A percentile compares a stretch with the other conserved stretches of the same genome.
phyloP scores from a whole-genome alignment of 2,888 invertebrate genomes.

The Litoditis marina region DNA sequence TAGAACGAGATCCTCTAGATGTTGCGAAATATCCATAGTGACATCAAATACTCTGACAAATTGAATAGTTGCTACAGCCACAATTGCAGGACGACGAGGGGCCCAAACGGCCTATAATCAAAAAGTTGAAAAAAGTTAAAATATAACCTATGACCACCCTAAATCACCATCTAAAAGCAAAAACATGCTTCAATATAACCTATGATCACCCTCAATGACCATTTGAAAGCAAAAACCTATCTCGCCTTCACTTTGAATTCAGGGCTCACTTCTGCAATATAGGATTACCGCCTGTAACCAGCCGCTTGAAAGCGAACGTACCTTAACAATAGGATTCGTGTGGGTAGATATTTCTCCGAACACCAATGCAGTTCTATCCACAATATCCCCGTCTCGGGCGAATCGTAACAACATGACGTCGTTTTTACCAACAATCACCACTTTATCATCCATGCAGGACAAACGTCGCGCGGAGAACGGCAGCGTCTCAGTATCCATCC shows the following conservation, averaged over 20 bases:
- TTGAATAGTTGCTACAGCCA: constrained; percentile 30
- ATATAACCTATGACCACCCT: too few relatives aligned
- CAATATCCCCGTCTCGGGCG: constrained; percentile 28
- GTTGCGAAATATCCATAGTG: constrained; percentile 16
- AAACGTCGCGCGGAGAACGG: constrained; percentile 27
- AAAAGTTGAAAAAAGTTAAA: constrained; percentile 8
- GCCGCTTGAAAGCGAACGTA: background rate
- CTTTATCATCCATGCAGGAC: constrained; percentile 22
- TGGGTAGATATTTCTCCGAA: constrained; percentile 9
- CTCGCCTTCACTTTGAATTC: too few relatives aligned
- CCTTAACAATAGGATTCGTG: constrained; percentile 33
- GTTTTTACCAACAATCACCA: constrained; percentile 27
- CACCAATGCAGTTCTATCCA: constrained; percentile 16
- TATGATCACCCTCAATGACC: too few relatives aligned
- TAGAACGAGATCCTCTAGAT: constrained; percentile 37
- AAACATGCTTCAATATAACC: too few relatives aligned
- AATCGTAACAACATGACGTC: constrained; percentile 33
- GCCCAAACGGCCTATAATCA: constrained; percentile 19
- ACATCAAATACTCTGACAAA: constrained; percentile 34
- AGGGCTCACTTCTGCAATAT: too few relatives aligned
- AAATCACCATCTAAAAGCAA: too few relatives aligned
- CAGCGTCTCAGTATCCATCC: constrained; percentile 31
- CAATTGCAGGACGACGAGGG: constrained; percentile 4
- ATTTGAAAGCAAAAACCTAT: too few relatives aligned
- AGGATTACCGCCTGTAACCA: too few relatives aligned